Percentiles rank a stretch among this genome's conserved stretches.
Conservation (phyloP, 1,140 invertebrate species). For the Melanaphis sacchari region DNA sequence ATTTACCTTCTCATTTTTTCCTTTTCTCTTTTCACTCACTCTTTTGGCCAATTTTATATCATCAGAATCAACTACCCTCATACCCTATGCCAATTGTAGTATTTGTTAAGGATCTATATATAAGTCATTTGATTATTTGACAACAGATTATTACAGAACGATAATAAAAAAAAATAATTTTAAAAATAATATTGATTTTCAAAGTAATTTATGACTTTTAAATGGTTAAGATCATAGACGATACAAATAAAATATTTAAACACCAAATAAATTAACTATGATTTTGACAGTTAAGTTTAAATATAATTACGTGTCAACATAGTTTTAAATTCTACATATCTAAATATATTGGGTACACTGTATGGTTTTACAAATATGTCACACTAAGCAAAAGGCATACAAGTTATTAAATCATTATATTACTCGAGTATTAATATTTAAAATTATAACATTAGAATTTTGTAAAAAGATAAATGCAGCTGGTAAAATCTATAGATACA, state of each 20-base stretch:
- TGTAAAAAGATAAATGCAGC: background rate
- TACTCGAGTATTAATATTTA: background rate
- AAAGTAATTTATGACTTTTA: background rate
- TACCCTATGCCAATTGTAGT: conserved; percentile 35
- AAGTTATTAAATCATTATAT: background rate
- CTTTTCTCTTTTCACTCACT: conserved; percentile 17
- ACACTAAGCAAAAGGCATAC: too few species aligned
- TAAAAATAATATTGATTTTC: background rate
- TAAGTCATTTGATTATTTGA: background rate
- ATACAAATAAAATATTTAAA: background rate
- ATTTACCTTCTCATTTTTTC: conserved; percentile 51
- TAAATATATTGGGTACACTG: background rate
- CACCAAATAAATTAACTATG: background rate
- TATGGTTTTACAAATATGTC: background rate
- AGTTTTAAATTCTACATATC: background rate
- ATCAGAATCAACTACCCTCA: background rate
- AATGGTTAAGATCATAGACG: background rate
- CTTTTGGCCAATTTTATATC: background rate
- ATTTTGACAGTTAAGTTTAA: background rate
- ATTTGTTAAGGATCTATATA: background rate
- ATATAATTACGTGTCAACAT: background rate
- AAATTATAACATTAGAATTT: background rate
- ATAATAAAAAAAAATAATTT: background rate
- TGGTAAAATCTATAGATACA: background rate
- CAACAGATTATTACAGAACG: too few species aligned